A percentile compares a stretch with the other conserved stretches of the same genome.
These are phyloP conservation scores for Mycalesis mineus DNA, from an alignment of 2,888 invertebrate species.

Conservation along the genomic window DNA sequence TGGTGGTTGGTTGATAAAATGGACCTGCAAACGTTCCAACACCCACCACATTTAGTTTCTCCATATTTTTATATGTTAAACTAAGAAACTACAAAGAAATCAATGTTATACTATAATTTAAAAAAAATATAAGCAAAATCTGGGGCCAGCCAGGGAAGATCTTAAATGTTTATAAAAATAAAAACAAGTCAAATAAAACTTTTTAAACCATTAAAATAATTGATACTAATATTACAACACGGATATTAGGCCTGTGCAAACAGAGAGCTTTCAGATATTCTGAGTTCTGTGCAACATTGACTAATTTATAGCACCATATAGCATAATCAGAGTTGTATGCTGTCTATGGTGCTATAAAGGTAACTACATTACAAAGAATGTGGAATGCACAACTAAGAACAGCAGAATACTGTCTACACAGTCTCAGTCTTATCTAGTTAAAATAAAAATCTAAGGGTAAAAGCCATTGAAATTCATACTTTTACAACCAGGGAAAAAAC, in stretches of 20 bases:
- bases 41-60: constrained; percentile 76
- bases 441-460: too few species aligned
- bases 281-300: neutral
- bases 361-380: too few species aligned
- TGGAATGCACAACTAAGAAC: too few species aligned
- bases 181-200: too few species aligned
- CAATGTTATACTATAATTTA: constrained; percentile 9
- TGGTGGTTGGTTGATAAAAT: constrained; percentile 78
- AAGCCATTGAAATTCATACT: neutral
- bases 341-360: too few species aligned
- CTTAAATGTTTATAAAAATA: neutral
- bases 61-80: constrained; percentile 39
- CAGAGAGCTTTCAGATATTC: too few species aligned
- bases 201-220: too few species aligned
- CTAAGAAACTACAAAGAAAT: constrained; percentile 24
- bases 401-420: too few species aligned
- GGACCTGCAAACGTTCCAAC: constrained; percentile 80
- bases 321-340: too few species aligned
- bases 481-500: neutral
- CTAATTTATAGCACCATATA: neutral
- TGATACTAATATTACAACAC: neutral
- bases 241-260: too few species aligned
- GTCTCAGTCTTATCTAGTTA: too few species aligned
- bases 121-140: constrained; percentile 8
- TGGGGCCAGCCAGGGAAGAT: neutral